Percentiles rank a stretch among this genome's conserved stretches.
phyloP scores from a whole-genome alignment of 2,113 vertebrate species.

The Gnathonemus echidnorhynchus region DNA sequence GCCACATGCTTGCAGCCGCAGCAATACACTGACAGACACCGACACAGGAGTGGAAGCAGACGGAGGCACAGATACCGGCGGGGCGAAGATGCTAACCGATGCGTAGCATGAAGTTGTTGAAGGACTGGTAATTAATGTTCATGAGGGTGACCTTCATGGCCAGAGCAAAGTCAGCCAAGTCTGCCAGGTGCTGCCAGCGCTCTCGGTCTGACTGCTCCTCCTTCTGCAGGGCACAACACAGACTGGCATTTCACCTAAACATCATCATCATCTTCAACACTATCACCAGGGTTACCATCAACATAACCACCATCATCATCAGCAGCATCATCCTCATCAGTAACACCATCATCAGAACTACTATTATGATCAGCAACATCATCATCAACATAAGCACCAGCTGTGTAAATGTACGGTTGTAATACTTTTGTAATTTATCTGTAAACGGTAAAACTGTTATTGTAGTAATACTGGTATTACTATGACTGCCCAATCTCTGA shows the following conservation, averaged over 20 bases:
- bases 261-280: constrained; percentile 14
- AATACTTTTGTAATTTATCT: not conserved
- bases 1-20: not conserved
- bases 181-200: constrained; percentile 87
- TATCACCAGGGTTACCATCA: not conserved
- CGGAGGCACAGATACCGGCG: not conserved
- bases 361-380: not conserved
- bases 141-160: constrained; percentile 91
- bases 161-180: constrained; percentile 86
- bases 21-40: not conserved
- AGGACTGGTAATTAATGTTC: constrained; percentile 96
- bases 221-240: constrained; percentile 41
- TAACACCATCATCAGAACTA: not conserved
- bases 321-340: not conserved
- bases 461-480: not conserved
- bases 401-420: not conserved
- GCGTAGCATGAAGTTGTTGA: constrained; percentile 98
- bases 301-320: not conserved
- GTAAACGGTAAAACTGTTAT: not conserved
- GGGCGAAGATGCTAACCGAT: constrained; percentile 67
- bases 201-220: constrained; percentile 71
- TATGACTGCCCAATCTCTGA: not conserved
- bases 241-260: not conserved
- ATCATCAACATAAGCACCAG: not conserved
- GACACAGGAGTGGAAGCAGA: not conserved